Conservation (phyloP, 2,797 vertebrate genomes). For the Notamacropus eugenii region DNA sequence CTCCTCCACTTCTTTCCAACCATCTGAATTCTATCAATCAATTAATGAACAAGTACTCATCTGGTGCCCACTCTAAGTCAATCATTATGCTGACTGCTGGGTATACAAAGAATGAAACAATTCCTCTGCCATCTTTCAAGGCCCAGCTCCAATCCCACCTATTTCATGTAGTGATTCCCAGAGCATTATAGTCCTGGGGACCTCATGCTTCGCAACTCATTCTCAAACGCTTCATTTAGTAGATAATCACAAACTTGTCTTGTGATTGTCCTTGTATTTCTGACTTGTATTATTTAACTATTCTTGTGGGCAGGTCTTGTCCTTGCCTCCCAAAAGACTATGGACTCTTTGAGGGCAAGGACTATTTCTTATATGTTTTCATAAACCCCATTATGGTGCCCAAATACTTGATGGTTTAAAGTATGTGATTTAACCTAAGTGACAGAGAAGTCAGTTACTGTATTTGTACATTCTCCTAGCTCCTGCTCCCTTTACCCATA, state of each 20-base stretch:
- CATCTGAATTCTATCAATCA: not conserved
- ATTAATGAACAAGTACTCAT: not conserved
- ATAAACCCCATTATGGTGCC: not conserved
- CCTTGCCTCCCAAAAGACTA: not conserved
- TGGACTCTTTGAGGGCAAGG: not conserved
- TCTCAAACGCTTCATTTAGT: constrained; percentile 14
- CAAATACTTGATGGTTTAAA: not conserved
- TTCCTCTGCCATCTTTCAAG: not conserved
- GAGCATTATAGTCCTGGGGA: not conserved
- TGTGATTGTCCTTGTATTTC: not conserved
- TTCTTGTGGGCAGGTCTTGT: not conserved
- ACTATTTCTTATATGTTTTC: not conserved
- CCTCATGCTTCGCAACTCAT: constrained; percentile 5
- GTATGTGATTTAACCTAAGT: not conserved
- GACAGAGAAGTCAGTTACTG: not conserved
- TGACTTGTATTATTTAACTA: constrained; percentile 50
- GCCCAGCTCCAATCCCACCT: no score
- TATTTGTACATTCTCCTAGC: not conserved
- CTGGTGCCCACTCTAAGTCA: not conserved
- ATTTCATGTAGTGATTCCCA: not conserved
- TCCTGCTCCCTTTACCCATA: not conserved
- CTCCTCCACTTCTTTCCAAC: not conserved
- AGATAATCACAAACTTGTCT: constrained; percentile 25
- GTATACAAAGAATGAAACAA: not conserved
- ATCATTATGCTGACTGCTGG: not conserved